Conservation (phyloP, 2,888 invertebrate species). For the Heliothis peltigera region DNA sequence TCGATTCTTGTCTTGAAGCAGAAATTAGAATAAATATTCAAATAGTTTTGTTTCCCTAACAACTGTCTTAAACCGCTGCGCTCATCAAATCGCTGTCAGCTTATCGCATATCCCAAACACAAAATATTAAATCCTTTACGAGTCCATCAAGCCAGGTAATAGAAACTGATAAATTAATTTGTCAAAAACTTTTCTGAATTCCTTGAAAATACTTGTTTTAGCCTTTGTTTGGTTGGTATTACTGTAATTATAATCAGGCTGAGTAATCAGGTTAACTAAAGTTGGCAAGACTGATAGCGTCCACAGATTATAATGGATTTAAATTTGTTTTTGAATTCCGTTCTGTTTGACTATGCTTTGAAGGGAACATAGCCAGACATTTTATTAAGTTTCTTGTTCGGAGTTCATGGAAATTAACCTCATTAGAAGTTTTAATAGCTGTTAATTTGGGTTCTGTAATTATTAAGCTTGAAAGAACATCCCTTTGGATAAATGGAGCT, state of each 20-base stretch:
- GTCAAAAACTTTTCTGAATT: slow-evolving; percentile 64
- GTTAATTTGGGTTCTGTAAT: slow-evolving; percentile 24
- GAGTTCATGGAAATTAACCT: slow-evolving; percentile 25
- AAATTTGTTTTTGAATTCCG: slow-evolving; percentile 35
- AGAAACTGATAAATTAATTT: slow-evolving; percentile 68
- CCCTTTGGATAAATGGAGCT: slow-evolving; percentile 13
- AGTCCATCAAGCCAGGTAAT: slow-evolving; percentile 67
- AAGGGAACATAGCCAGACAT: neutral
- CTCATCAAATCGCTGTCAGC: slow-evolving; percentile 22
- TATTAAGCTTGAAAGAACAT: slow-evolving; percentile 15
- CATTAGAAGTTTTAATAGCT: slow-evolving; percentile 34
- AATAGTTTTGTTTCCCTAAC: too few species aligned
- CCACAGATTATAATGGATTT: slow-evolving; percentile 40
- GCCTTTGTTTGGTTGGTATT: slow-evolving; percentile 43
- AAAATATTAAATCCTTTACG: slow-evolving; percentile 66
- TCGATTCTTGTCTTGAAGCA: neutral
- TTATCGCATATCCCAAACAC: slow-evolving; percentile 9
- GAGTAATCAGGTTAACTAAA: slow-evolving; percentile 29
- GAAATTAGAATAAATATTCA: too few species aligned
- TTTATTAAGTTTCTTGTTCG: slow-evolving; percentile 12
- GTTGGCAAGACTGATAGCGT: slow-evolving; percentile 37
- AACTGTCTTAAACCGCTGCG: too few species aligned
- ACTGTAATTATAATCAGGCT: slow-evolving; percentile 42
- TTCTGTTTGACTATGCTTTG: slow-evolving; percentile 22
- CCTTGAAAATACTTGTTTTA: slow-evolving; percentile 47